Conservation (phyloP, 2,113 vertebrate species). For the zebrafish (Danio rerio) region DNA sequence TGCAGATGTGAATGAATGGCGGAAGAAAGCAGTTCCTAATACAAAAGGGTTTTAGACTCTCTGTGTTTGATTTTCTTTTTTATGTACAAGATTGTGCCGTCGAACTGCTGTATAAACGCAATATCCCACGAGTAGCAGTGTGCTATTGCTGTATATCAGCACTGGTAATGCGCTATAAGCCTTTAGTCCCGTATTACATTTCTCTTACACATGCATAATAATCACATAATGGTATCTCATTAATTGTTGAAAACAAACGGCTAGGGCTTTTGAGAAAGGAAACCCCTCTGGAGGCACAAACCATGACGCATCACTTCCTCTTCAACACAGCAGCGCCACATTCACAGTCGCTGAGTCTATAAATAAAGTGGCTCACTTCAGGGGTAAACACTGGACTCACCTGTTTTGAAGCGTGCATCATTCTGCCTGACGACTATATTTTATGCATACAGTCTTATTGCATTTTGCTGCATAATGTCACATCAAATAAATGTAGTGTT, state of each 20-base stretch:
- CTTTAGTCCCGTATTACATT: too few species aligned
- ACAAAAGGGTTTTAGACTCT: too few species aligned
- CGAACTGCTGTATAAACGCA: too few species aligned
- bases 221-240: neutral
- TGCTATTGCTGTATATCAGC: too few species aligned
- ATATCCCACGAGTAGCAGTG: too few species aligned
- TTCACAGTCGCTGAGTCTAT: neutral
- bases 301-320: neutral
- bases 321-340: neutral
- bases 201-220: too few species aligned
- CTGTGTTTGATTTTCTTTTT: too few species aligned
- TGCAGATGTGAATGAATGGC: too few species aligned
- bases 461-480: neutral
- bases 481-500: neutral
- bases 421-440: neutral
- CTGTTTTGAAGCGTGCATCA: neutral
- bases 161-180: too few species aligned
- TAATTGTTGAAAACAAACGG: slow-evolving; percentile 1
- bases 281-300: neutral
- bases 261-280: neutral
- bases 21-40: too few species aligned
- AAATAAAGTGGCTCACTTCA: slow-evolving; percentile 5
- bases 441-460: neutral
- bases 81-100: too few species aligned
- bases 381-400: neutral